phyloP scores from a whole-genome alignment of 2,888 invertebrate genomes.

The Neuroscelio doddi region DNA sequence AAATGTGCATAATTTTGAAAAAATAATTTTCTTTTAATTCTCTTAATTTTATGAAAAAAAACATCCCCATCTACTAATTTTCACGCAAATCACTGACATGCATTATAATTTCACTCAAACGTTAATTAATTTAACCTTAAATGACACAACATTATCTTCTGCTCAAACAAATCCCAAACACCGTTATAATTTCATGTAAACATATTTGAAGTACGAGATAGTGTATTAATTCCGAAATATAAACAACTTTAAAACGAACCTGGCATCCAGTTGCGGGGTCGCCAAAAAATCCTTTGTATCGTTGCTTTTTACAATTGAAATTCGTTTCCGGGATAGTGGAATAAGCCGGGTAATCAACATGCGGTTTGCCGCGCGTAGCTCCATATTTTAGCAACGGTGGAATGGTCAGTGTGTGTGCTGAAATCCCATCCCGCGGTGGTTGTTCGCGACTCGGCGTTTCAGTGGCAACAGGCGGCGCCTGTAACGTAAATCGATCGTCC shows the following conservation, averaged over 20 bases:
- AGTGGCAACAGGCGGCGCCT: conserved; percentile 43
- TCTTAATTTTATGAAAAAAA: too few species aligned
- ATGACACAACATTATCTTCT: too few species aligned
- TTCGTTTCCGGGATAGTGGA: conserved; percentile 83
- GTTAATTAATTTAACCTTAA: too few species aligned
- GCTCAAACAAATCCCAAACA: too few species aligned
- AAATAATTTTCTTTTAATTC: too few species aligned
- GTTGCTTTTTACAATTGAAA: conserved; percentile 87
- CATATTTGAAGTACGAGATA: too few species aligned
- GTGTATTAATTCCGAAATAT: too few species aligned
- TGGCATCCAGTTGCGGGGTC: conserved; percentile 91
- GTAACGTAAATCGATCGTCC: conserved; percentile 49
- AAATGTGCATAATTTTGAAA: too few species aligned
- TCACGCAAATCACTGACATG: too few species aligned
- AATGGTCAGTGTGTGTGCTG: conserved; percentile 34
- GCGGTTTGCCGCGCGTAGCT: conserved; percentile 76
- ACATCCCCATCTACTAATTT: too few species aligned
- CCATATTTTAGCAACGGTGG: conserved; percentile 63
- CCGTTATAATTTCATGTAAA: too few species aligned
- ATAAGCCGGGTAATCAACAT: conserved; percentile 86
- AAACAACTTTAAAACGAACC: conserved; percentile 70
- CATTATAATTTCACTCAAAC: too few species aligned
- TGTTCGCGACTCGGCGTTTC: conserved; percentile 49
- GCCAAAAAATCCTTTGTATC: conserved; percentile 93
- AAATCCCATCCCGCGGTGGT: conserved; percentile 43